Evolutionary conservation across 2,113 vertebrate genomes (phyloP), one percentile per base, ranked within the genome.

Genomic region (Laticauda laticaudata): DNA sequence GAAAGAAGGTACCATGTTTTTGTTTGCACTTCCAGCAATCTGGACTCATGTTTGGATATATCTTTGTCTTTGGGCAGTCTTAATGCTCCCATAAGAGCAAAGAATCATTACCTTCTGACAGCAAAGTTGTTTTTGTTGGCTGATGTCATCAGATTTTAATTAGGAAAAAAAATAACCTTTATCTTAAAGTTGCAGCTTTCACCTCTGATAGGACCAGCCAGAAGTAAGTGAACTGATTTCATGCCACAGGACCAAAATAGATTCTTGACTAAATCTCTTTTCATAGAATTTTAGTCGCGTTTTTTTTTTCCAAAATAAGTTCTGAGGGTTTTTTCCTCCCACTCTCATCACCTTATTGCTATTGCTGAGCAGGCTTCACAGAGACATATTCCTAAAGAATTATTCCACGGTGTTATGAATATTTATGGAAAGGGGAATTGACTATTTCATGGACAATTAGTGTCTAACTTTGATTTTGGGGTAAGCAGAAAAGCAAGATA

Each of bases 11-110:
- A 51, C 48, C 48, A 51, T 51, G 48, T 51, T 51, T 51, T 51
- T 51, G 48, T 51, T 51, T 1, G 8, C 48, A 10, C 48, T 51
- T 51, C 48, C 48, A 51, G 48, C 48, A 51, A 51, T 51, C 48
- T 51, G 8, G 48, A 51, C 48, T 51, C 48, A 51, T 9, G 48
- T 51, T 51, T 51, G 8, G 48, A 51, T 51, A 51, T 51, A 51
- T 51, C 48, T 51, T 51, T 51, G 48, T 51, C 48, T 51, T 9
- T 51, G 48, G 48, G 7, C 9, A 51, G 57, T 92, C 91, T 81
- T 87, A 93, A 69, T 92, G 64, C 51, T 91, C 53, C 85, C 55
- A 93, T 93, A 96, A 56, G 64, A 92, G 10, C 55, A 90, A 91
- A 57, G 91, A 90, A 88, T 51, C 20, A 15, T 94, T 93, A 92